Conservation (phyloP, 2,797 vertebrate species). For the Bufotes viridis region DNA sequence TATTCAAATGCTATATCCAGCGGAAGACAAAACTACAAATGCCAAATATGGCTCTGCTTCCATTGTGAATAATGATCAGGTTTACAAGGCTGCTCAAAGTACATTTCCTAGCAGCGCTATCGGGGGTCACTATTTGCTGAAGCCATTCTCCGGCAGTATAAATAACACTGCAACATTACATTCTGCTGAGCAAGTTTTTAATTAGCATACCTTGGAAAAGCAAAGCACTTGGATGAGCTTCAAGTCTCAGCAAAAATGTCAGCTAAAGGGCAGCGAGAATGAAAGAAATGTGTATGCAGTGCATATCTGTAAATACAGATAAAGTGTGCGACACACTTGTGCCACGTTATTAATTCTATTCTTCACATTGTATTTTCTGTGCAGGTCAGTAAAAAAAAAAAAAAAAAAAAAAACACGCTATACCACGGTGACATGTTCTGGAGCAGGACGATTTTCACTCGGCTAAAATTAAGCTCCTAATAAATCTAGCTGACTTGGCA, state of each 20-base stretch:
- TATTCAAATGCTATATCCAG: slow-evolving; percentile 44
- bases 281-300: slow-evolving; percentile 57
- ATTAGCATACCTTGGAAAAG: slow-evolving; percentile 62
- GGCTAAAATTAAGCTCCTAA: slow-evolving; percentile 19
- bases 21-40: slow-evolving; percentile 26
- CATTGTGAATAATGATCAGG: slow-evolving; percentile 9
- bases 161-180: slow-evolving; percentile 62
- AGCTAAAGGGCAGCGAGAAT: slow-evolving; percentile 58
- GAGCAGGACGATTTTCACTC: neutral
- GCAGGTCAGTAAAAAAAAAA: neutral
- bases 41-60: neutral
- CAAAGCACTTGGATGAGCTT: slow-evolving; percentile 60
- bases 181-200: slow-evolving; percentile 62
- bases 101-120: slow-evolving; percentile 13
- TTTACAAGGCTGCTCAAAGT: slow-evolving; percentile 41
- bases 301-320: slow-evolving; percentile 50
- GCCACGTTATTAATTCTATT: slow-evolving; percentile 18
- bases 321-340: slow-evolving; percentile 13
- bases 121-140: slow-evolving; percentile 45
- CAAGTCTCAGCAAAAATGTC: slow-evolving; percentile 63
- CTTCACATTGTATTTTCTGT: slow-evolving; percentile 14
- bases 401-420: slow-evolving; percentile 28
- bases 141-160: slow-evolving; percentile 54
- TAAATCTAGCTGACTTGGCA: slow-evolving; percentile 18
- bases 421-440: slow-evolving; percentile 28